Conservation (phyloP, 1,140 invertebrate genomes). For the Hypsibius dujardini region DNA sequence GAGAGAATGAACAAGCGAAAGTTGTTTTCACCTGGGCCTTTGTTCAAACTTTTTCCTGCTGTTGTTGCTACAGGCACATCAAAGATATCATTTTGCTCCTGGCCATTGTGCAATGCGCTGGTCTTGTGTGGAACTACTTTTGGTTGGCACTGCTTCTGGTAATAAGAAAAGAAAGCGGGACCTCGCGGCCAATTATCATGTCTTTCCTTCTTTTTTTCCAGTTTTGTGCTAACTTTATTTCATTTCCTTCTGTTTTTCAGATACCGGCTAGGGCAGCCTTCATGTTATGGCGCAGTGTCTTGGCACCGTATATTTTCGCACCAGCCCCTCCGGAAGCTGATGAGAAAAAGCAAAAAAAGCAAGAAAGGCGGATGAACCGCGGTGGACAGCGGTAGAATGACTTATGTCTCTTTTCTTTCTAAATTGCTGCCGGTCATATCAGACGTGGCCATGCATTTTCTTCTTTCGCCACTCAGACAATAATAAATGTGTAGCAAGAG, state of each 20-base stretch:
- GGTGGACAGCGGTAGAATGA: no score
- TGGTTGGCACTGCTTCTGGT: conserved; percentile 1
- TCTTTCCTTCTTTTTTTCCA: background rate
- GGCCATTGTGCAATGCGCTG: background rate
- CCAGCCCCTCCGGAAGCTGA: conserved; percentile 12
- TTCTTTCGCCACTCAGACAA: no score
- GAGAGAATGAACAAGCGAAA: background rate
- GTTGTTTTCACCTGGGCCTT: background rate
- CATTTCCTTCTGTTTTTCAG: background rate
- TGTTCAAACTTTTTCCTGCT: background rate
- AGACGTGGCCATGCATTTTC: no score
- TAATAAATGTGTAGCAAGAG: no score
- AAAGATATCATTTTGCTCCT: conserved; percentile 4
- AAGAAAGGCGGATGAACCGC: background rate
- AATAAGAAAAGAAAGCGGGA: no score
- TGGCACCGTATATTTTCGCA: conserved; percentile 5
- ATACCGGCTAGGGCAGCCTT: background rate
- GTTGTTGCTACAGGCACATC: conserved; percentile 3
- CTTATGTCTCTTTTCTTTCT: no score
- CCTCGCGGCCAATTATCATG: background rate
- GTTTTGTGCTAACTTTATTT: background rate
- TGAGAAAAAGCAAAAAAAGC: conserved; percentile 15
- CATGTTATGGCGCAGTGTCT: background rate
- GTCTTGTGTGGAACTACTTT: background rate
- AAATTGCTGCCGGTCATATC: no score